Base-by-base conservation (phyloP, 2,888 invertebrate species). In the Torymus aiolomorphi region DNA sequence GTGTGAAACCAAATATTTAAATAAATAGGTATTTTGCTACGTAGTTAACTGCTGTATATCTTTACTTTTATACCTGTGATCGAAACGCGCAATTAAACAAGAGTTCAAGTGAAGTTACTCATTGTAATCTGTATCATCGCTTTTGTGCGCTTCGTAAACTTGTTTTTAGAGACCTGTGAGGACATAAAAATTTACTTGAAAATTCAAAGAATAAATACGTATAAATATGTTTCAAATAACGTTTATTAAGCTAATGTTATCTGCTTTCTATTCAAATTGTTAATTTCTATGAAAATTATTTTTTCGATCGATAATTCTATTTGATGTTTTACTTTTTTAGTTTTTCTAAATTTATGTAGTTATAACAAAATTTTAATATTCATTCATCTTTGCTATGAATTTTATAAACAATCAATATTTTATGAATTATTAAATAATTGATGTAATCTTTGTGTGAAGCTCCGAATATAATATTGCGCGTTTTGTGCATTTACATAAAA, bases 1-100 rank as follows among this genome's bases (percentile, higher is more conserved):
- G 84, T 85, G 87, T 87, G 86, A 89, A 86, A 86, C 90, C 90
- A 90, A 89, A 89, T 90, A 90, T 90, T 89, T 88, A 89, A 89
- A 87, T 88, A 84, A 84, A 87, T 88, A 88, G 86, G 87, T 88
- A 88, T 88, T 89, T 89, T 89, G 88, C 88, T 90, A 89, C 88
- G 86, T 89, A 89, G 88, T 87, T 88, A 87, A 88, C 65, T 59
- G 76, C 81, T 82, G 80, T 83, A 80, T 77, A 72, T 63, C 62
- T 70, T 18, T 66, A 66, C 42, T 57, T 72, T 52, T 73, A 73
- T 74, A 69, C 67, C 67, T 73, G 74, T 69, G 73, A 62, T 74
- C 73, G 74, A 69, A 61, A 52, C 69, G 78, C 62, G 74, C 74
- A 62, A 73, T 24, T 8, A 71, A 52, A 16, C 13, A 57, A 20